These are phyloP conservation scores for Drosophila niveifrons DNA, from an alignment of 2,888 invertebrate genomes.

Conservation along the genomic window DNA sequence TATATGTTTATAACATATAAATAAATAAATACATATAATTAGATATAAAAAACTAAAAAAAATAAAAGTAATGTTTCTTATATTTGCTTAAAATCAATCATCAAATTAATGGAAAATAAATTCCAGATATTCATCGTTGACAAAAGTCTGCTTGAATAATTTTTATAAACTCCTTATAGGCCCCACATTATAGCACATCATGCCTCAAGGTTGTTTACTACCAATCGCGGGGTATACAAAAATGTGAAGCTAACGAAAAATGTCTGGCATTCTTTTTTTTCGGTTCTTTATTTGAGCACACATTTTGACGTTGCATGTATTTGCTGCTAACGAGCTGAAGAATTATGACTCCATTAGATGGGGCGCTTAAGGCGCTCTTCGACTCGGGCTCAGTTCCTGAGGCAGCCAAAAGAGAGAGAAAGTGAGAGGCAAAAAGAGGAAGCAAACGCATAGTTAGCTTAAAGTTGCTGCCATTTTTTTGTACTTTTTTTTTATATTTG, in stretches of 20 bases:
- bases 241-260: conserved; percentile 66
- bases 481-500: conserved; percentile 8
- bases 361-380: conserved; percentile 25
- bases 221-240: conserved; percentile 54
- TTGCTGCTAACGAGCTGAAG: conserved; percentile 79
- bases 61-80: too few species aligned
- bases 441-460: conserved; percentile 70
- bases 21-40: too few species aligned
- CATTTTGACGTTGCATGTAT: conserved; percentile 76
- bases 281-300: conserved; percentile 43
- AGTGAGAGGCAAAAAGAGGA: not conserved
- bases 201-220: not conserved
- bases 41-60: too few species aligned
- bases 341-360: conserved; percentile 78
- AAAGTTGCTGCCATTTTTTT: conserved; percentile 65
- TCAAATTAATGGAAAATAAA: not conserved
- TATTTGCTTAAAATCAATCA: too few species aligned
- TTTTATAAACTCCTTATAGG: not conserved
- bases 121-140: too few species aligned
- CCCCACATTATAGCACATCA: not conserved
- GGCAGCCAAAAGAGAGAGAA: not conserved
- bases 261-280: conserved; percentile 60
- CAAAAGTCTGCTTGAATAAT: not conserved
- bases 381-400: conserved; percentile 1
- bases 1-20: too few species aligned